phyloP scores from a whole-genome alignment of 2,113 vertebrate species.

The Acrocephalus kingi region DNA sequence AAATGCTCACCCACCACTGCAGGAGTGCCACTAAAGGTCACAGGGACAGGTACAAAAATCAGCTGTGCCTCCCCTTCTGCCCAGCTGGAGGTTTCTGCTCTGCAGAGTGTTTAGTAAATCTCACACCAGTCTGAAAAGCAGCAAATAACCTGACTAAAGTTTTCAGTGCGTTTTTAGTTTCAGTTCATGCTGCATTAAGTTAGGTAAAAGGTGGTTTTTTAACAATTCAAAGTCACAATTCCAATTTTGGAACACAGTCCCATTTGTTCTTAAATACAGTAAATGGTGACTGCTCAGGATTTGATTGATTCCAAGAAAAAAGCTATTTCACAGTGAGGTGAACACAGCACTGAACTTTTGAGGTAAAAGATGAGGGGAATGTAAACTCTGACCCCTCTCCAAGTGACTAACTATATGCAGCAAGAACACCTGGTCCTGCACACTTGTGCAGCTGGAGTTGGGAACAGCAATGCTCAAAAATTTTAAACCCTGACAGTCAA shows the following conservation, averaged over 20 bases:
- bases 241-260: not conserved
- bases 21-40: not conserved
- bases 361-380: not conserved
- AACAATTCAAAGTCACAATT: not conserved
- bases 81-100: not conserved
- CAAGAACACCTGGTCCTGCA: not conserved
- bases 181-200: conserved; percentile 16
- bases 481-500: conserved; percentile 4
- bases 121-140: not conserved
- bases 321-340: conserved; percentile 72
- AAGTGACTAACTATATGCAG: not conserved
- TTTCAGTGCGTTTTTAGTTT: not conserved
- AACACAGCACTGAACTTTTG: conserved; percentile 67
- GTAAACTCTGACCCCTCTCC: not conserved
- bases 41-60: rapidly evolving
- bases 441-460: not conserved
- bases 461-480: not conserved
- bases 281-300: not conserved
- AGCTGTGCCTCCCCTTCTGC: not conserved
- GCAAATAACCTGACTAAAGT: not conserved
- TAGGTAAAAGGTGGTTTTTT: not conserved
- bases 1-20: rapidly evolving
- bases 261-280: not conserved
- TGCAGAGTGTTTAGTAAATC: not conserved
- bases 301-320: not conserved